phyloP scores from a whole-genome alignment of 2,113 vertebrate genomes.

The Pluvialis apricaria region DNA sequence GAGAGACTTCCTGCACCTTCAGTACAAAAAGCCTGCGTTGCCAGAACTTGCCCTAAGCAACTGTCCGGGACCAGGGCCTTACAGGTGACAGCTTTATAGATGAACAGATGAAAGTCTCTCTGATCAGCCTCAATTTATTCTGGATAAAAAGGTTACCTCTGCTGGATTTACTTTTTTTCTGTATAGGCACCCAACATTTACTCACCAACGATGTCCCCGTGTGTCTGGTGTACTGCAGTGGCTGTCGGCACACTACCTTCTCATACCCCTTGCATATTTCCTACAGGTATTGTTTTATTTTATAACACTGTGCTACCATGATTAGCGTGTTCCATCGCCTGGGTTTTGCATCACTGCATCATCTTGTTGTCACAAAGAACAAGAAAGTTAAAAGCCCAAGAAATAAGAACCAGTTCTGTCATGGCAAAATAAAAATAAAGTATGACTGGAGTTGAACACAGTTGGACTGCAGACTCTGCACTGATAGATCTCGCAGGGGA shows the following conservation, averaged over 20 bases:
- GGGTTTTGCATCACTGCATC: background rate
- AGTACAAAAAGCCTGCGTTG: background rate
- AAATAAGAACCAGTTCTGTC: background rate
- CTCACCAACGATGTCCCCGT: background rate
- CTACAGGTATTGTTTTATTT: background rate
- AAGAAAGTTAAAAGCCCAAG: background rate
- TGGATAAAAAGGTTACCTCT: background rate
- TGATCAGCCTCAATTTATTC: background rate
- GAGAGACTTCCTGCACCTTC: background rate
- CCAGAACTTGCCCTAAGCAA: background rate
- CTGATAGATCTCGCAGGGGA: rapidly evolving
- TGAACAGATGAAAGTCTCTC: background rate
- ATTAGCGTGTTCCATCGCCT: background rate
- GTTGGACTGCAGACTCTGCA: background rate
- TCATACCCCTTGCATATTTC: background rate
- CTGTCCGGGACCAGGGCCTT: background rate
- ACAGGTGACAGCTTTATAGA: background rate
- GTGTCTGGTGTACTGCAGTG: background rate
- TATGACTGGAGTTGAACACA: background rate
- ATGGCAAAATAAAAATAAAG: background rate
- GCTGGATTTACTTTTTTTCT: background rate
- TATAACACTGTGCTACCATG: background rate
- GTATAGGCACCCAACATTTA: background rate
- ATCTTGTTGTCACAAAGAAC: background rate
- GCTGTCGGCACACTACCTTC: background rate